A percentile compares a stretch with the other conserved stretches of the same genome.
Conservation (phyloP, 2,888 invertebrate species). For the Volucella inanis region DNA sequence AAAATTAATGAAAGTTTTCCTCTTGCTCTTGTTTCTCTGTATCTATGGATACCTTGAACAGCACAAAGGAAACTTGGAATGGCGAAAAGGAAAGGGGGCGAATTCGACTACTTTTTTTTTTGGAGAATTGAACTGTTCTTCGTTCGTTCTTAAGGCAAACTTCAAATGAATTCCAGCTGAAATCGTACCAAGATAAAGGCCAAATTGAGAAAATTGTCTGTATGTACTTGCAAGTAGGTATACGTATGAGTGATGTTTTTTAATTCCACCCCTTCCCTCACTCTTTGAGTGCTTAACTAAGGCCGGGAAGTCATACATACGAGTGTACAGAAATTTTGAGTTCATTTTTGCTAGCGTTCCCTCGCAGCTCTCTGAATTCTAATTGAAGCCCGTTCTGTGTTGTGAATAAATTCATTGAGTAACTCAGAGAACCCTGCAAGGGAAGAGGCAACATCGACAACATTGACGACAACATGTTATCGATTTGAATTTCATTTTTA, state of each 20-base stretch:
- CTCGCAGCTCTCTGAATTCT: not conserved
- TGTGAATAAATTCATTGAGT: no score
- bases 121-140: constrained; percentile 52
- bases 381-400: no score
- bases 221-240: no score
- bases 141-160: constrained; percentile 16
- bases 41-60: not conserved
- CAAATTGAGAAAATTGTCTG: constrained; percentile 7
- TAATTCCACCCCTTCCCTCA: constrained; percentile 18
- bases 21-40: not conserved
- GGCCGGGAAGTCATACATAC: constrained; percentile 32
- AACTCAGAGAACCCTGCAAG: not conserved
- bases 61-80: not conserved
- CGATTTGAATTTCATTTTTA: constrained; percentile 69
- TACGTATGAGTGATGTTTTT: constrained; percentile 30
- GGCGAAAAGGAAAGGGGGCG: constrained; percentile 9
- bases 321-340: constrained; percentile 19
- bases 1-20: constrained; percentile 71
- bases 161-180: constrained; percentile 46
- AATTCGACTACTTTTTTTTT: constrained; percentile 70
- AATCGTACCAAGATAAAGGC: not conserved
- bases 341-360: not conserved
- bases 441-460: constrained; percentile 12
- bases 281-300: constrained; percentile 60
- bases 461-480: constrained; percentile 45